Conservation (phyloP, 1,140 invertebrate genomes). For the Himalopsyche phryganea region DNA sequence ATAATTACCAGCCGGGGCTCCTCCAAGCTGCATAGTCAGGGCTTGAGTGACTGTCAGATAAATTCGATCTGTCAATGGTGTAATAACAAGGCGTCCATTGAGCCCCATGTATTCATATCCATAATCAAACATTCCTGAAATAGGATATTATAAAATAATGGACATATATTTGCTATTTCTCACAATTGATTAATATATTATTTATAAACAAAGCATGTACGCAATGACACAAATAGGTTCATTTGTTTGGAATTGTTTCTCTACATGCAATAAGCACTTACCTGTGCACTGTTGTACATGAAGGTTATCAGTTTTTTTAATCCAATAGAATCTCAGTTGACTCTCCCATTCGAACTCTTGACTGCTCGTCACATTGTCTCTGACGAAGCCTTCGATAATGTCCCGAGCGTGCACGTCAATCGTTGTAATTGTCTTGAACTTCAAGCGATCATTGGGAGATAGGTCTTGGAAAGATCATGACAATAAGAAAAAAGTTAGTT, state of each 20-base stretch:
- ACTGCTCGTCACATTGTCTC: conserved; percentile 77
- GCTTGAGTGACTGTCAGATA: conserved; percentile 90
- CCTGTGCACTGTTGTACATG: conserved; percentile 82
- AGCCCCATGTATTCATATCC: conserved; percentile 94
- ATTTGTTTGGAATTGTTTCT: too few relatives aligned
- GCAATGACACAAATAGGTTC: background rate
- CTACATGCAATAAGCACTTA: conserved; percentile 33
- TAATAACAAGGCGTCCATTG: conserved; percentile 85
- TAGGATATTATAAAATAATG: conserved; percentile 9
- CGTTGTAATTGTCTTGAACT: conserved; percentile 83
- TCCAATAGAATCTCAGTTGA: conserved; percentile 89
- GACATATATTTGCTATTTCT: too few relatives aligned
- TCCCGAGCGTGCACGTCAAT: conserved; percentile 88
- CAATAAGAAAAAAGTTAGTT: too few relatives aligned
- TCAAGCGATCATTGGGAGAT: conserved; percentile 75
- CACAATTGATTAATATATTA: conserved; percentile 3
- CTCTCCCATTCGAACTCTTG: conserved; percentile 90
- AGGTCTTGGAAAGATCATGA: conserved; percentile 50
- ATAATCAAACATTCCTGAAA: conserved; percentile 71
- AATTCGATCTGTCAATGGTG: conserved; percentile 86
- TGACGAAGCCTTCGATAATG: conserved; percentile 82
- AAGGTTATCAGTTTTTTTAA: conserved; percentile 75
- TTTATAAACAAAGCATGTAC: background rate
- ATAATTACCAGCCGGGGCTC: conserved; percentile 70
- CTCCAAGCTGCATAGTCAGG: conserved; percentile 81